These are phyloP conservation scores for Phenganax stokvisi DNA, from an alignment of 92 coral and sea anemone genomes.

Conservation along the genomic window DNA sequence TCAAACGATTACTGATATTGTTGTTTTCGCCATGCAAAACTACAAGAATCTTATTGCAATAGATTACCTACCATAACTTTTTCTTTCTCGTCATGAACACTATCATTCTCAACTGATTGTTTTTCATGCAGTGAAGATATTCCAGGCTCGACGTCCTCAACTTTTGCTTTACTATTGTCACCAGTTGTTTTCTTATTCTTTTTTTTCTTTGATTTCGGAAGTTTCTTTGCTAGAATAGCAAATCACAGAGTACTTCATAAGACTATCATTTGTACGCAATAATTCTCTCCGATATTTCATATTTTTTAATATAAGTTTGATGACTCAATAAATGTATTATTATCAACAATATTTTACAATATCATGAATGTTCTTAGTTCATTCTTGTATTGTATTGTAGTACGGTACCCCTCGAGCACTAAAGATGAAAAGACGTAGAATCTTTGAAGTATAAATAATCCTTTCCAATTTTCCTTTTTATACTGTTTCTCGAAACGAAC, in stretches of 20 bases:
- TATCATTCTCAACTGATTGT: background rate
- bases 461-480: too few species aligned
- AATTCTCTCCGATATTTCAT: background rate
- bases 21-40: too few species aligned
- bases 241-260: background rate
- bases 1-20: too few species aligned
- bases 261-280: background rate
- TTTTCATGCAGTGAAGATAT: background rate
- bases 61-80: background rate
- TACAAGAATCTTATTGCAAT: too few species aligned
- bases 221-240: background rate
- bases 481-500: too few species aligned
- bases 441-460: too few species aligned
- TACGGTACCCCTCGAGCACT: too few species aligned
- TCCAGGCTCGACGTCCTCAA: background rate
- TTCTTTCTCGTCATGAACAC: background rate
- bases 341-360: too few species aligned
- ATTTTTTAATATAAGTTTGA: background rate
- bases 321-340: background rate
- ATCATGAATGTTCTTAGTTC: too few species aligned
- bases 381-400: too few species aligned
- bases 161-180: background rate
- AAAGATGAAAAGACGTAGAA: too few species aligned
- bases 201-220: background rate
- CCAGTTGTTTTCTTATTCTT: background rate